Evolutionary conservation across 2,113 vertebrate species (phyloP), one percentile per base, ranked within the genome.

Genomic region (Balaeniceps rex): DNA sequence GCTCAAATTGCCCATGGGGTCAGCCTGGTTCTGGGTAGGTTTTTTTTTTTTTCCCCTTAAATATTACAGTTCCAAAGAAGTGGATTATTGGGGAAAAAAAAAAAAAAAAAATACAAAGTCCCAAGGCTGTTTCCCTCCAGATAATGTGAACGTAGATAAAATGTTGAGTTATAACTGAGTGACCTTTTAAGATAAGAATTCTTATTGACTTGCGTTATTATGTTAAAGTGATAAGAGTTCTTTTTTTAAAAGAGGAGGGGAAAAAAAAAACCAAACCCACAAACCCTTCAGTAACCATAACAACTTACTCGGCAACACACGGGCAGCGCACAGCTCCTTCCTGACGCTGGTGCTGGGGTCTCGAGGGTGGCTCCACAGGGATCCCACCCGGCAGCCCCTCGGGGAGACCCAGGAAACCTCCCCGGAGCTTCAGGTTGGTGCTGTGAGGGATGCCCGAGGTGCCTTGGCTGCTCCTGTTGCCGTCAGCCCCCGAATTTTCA

Each of bases 181-280:
- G 97, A 96, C 93, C 93, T 94, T 95, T 94, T 93, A 52, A 95
- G 97, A 91, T 93, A 97, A 96, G 94, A 91, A 85, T 93, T 93
- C 81, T 77, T 97, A 93, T 51, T 94, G 89, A 94, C 87, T 92
- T 52, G 38, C 3, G 3, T 81, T 80, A 63, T 95, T 95, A 93
- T 90, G 89, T 87, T 97, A 91, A 97, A 91, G 84, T 95, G 97
- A 95, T 97, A 97, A 97, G 94, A 91, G 77, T 95, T 84, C 77
- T 89, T 89, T 89, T 89, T 42, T 65, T 16, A 52, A 58, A 82
- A 91, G 63, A 72, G 34, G n/a, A 70, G 21, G n/a, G 46, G 5
- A 4, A 57, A 84, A 79, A 61, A 58, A 63, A 7, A 25, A 25
- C 21, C 47, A 13, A 25, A 25, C 29, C 70, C 75, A 15, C 77